A percentile compares a stretch with the other conserved stretches of the same genome.
Evolutionary conservation across 1,140 invertebrate genomes (phyloP).

Genomic region (Drepana arcuata): DNA sequence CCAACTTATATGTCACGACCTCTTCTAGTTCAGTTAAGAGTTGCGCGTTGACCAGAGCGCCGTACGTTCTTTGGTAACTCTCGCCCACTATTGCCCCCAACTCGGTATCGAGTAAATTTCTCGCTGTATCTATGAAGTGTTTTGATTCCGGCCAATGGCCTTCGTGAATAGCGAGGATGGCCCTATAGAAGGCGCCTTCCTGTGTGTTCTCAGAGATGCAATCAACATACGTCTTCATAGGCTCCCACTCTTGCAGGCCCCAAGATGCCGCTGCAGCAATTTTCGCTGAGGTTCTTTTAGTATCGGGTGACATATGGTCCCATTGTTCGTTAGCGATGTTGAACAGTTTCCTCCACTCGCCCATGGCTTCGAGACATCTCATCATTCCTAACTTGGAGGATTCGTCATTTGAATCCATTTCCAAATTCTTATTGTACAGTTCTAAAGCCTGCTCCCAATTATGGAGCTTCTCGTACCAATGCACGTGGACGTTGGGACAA

Average conservation of each 20-base stretch:
- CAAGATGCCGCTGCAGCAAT: slow-evolving; percentile 96
- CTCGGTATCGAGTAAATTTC: slow-evolving; percentile 95
- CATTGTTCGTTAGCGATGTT: slow-evolving; percentile 81
- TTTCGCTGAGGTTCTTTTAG: slow-evolving; percentile 86
- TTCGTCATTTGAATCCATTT: slow-evolving; percentile 77
- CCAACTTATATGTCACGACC: slow-evolving; percentile 95
- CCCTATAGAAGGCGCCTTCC: slow-evolving; percentile 96
- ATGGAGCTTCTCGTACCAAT: slow-evolving; percentile 99
- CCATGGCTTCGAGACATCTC: slow-evolving; percentile 96
- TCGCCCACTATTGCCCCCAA: slow-evolving; percentile 97
- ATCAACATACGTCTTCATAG: slow-evolving; percentile 90
- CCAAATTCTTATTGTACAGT: slow-evolving; percentile 84
- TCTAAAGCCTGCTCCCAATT: slow-evolving; percentile 97
- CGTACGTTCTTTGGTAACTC: slow-evolving; percentile 97
- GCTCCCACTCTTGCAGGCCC: slow-evolving; percentile 94
- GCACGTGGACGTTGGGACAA: slow-evolving; percentile 87
- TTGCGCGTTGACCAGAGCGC: slow-evolving; percentile 96
- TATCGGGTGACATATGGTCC: slow-evolving; percentile 77
- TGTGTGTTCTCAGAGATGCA: slow-evolving; percentile 90
- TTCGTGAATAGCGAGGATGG: slow-evolving; percentile 93
- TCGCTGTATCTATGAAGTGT: slow-evolving; percentile 88
- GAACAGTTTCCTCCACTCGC: slow-evolving; percentile 94
- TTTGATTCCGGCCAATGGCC: slow-evolving; percentile 84
- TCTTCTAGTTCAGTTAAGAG: slow-evolving; percentile 97
- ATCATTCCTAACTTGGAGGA: slow-evolving; percentile 94